Evolutionary conservation across 2,888 invertebrate species (phyloP).

Genomic region (Lochmaea crataegi): DNA sequence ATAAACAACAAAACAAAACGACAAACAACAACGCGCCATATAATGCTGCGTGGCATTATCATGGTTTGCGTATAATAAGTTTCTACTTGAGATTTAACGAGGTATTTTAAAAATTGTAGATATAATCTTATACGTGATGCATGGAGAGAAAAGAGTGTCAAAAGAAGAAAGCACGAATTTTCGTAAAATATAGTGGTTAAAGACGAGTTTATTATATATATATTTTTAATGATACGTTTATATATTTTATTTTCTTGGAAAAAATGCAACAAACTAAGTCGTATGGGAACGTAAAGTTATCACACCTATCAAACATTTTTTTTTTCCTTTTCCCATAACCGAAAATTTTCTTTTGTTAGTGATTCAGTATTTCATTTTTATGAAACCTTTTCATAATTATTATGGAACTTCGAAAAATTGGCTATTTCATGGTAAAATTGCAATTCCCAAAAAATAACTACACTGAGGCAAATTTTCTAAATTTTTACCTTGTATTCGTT

Average conservation of each 20-base stretch:
- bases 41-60: background rate
- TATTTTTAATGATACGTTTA: background rate
- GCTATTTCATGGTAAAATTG: too few relatives aligned
- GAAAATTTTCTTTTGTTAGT: background rate
- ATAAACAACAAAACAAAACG: slow-evolving; percentile 15
- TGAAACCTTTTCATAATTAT: too few relatives aligned
- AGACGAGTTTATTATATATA: background rate
- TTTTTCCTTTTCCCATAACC: background rate
- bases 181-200: background rate
- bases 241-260: background rate
- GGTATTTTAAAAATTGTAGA: slow-evolving; percentile 5
- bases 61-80: slow-evolving; percentile 2
- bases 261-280: background rate
- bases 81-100: slow-evolving; percentile 6
- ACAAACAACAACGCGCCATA: background rate
- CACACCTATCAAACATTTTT: background rate
- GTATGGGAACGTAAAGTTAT: background rate
- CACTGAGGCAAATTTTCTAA: too few relatives aligned
- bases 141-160: slow-evolving; percentile 5
- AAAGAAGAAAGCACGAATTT: slow-evolving; percentile 7
- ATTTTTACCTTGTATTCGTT: too few relatives aligned
- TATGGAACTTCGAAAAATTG: too few relatives aligned
- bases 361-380: too few relatives aligned
- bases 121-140: background rate
- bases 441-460: too few relatives aligned